These are phyloP conservation scores for Oncorhynchus keta DNA, from an alignment of 2,113 vertebrate genomes.

Conservation along the genomic window DNA sequence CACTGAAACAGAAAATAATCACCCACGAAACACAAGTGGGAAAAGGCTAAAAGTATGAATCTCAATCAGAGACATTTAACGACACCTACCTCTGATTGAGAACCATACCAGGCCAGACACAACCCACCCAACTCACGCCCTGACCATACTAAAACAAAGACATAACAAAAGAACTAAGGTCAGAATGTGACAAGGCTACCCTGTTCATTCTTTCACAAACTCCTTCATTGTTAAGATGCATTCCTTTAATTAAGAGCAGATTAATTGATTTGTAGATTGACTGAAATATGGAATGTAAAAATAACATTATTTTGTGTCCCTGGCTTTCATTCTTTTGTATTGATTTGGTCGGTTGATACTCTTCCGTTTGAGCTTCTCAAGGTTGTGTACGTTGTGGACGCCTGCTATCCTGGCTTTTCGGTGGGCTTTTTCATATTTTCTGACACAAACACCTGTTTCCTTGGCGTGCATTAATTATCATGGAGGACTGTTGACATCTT, in stretches of 20 bases:
- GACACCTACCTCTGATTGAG: no score
- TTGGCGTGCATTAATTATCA: not conserved
- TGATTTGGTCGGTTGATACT: not conserved
- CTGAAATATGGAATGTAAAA: not conserved
- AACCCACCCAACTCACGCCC: no score
- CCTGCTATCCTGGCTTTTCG: not conserved
- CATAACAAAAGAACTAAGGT: no score
- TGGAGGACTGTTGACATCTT: not conserved
- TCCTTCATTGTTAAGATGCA: not conserved
- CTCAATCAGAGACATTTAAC: no score
- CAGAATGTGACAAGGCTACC: no score
- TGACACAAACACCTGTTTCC: not conserved
- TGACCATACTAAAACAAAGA: no score
- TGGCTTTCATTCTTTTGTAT: not conserved
- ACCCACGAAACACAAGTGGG: no score
- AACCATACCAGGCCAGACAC: no score
- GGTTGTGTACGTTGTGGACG: not conserved
- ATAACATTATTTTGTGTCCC: not conserved
- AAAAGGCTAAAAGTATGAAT: no score
- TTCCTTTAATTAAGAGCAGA: not conserved
- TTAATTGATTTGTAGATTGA: not conserved
- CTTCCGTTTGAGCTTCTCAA: not conserved
- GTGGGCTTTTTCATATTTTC: not conserved
- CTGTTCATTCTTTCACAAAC: not conserved
- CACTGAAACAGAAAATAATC: no score